These are phyloP conservation scores for Pipistrellus kuhlii DNA, from an alignment of 2,797 vertebrate genomes.

Conservation along the genomic window DNA sequence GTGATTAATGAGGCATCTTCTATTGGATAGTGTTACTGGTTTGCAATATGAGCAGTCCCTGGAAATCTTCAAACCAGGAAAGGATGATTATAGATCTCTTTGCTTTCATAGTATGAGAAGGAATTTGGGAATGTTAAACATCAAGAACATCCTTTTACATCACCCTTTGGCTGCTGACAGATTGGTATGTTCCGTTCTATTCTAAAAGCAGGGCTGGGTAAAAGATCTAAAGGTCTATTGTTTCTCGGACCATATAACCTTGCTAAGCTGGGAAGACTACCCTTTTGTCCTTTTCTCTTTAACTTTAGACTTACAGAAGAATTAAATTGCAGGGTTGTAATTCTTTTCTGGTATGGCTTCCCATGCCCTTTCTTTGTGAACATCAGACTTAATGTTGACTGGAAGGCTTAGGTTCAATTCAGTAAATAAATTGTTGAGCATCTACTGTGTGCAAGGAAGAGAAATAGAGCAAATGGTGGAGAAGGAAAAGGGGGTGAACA, in stretches of 20 bases:
- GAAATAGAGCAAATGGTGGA: background rate
- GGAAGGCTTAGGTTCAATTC: slow-evolving; percentile 21
- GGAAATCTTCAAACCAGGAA: slow-evolving; percentile 61
- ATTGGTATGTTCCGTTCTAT: slow-evolving; percentile 60
- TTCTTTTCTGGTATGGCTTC: background rate
- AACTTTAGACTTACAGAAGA: background rate
- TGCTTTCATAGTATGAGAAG: slow-evolving; percentile 40
- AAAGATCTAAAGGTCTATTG: slow-evolving; percentile 40
- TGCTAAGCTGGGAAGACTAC: background rate
- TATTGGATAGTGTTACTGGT: slow-evolving; percentile 15
- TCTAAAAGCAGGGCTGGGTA: slow-evolving; percentile 65
- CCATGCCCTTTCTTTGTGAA: background rate
- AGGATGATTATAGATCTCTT: background rate
- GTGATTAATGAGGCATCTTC: slow-evolving; percentile 48
- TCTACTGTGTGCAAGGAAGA: background rate
- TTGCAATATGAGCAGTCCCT: slow-evolving; percentile 55
- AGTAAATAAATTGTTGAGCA: background rate
- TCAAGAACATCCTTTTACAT: slow-evolving; percentile 51
- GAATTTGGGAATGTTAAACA: slow-evolving; percentile 62
- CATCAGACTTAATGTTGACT: background rate
- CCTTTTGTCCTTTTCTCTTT: background rate
- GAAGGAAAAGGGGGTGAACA: background rate
- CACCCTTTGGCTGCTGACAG: slow-evolving; percentile 40
- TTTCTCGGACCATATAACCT: slow-evolving; percentile 31
- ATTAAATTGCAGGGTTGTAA: background rate